These are phyloP conservation scores for Hirtodrosophila confusa DNA, from an alignment of 2,888 invertebrate genomes.

Conservation along the genomic window DNA sequence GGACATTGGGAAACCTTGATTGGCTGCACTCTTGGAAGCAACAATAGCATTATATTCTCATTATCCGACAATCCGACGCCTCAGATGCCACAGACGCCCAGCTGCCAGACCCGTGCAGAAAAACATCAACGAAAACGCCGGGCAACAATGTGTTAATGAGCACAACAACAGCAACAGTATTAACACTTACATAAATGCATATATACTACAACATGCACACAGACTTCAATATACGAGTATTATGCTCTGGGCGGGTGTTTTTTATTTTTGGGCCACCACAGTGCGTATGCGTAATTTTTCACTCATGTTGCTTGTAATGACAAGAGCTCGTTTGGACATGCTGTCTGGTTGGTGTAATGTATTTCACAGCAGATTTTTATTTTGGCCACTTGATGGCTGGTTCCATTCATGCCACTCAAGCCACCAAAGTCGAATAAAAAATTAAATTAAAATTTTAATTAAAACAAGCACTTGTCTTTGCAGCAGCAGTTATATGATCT, in stretches of 20 bases:
- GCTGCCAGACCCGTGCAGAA: constrained; percentile 5
- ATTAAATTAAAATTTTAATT: constrained; percentile 77
- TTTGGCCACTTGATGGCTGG: constrained; percentile 67
- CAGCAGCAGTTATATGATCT: constrained; percentile 24
- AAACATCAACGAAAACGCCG: constrained; percentile 35
- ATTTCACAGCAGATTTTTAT: constrained; percentile 60
- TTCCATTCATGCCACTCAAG: not conserved
- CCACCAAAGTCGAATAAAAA: constrained; percentile 20
- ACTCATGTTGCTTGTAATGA: constrained; percentile 57
- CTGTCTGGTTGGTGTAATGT: constrained; percentile 6
- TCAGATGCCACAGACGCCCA: constrained; percentile 11
- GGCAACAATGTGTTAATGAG: constrained; percentile 70
- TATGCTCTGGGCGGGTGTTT: constrained; percentile 31
- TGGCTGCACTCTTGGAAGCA: not conserved
- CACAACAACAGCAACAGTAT: constrained; percentile 16
- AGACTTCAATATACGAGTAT: constrained; percentile 39
- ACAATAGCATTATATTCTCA: constrained; percentile 5
- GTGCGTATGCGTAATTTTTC: constrained; percentile 76
- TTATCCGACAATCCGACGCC: constrained; percentile 14
- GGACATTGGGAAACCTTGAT: not conserved
- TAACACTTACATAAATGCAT: constrained; percentile 8
- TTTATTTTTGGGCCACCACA: constrained; percentile 29
- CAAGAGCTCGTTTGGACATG: constrained; percentile 33
- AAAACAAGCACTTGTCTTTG: constrained; percentile 68
- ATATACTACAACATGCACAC: constrained; percentile 13